Evolutionary conservation across 2,113 vertebrate genomes (phyloP).

Genomic region (Panurus biarmicus): DNA sequence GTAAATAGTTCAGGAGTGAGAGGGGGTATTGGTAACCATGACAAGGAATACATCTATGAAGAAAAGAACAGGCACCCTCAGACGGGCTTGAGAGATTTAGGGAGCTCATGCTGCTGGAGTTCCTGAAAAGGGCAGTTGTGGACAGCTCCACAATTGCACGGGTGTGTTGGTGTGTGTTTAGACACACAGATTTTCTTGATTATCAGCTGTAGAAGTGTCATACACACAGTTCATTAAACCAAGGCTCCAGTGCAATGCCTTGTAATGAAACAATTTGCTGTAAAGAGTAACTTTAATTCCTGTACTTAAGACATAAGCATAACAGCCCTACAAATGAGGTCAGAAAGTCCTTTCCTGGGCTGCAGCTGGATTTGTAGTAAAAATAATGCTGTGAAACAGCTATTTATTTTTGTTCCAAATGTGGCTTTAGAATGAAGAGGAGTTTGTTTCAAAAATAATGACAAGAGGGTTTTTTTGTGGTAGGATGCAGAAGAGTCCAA

Average conservation of each 20-base stretch:
- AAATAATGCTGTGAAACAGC: neutral
- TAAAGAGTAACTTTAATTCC: neutral
- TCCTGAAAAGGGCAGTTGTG: neutral
- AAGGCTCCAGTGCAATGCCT: neutral
- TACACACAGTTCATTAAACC: neutral
- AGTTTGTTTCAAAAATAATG: neutral
- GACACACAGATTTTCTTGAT: neutral
- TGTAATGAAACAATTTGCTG: neutral
- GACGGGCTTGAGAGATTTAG: neutral
- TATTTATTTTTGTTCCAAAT: neutral
- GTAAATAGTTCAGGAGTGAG: neutral
- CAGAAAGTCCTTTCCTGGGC: neutral
- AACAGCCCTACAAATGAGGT: neutral
- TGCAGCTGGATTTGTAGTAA: neutral
- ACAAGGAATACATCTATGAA: neutral
- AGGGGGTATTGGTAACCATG: neutral
- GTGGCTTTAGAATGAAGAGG: neutral
- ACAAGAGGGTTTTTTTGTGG: neutral
- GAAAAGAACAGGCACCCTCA: neutral
- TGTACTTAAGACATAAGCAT: neutral
- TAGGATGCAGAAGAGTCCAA: neutral
- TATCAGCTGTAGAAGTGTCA: neutral
- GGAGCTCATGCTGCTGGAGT: neutral
- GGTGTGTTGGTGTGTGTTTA: neutral
- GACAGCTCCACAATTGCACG: neutral